Conservation (phyloP, 2,113 vertebrate genomes). For the Dascyllus trimaculatus region DNA sequence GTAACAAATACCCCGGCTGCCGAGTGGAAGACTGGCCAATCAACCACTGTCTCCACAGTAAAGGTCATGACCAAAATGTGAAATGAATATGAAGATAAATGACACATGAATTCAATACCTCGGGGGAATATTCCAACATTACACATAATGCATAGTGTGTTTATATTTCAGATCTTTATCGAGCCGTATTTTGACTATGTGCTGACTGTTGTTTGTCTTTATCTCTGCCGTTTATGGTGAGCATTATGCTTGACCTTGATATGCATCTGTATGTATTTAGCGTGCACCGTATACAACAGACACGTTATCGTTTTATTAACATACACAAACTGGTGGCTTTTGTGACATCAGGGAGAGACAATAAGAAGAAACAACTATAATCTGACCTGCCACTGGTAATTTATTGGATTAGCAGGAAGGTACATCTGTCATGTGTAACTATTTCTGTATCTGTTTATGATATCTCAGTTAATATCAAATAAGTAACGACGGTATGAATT, state of each 20-base stretch:
- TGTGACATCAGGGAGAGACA: background rate
- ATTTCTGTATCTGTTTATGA: constrained; percentile 16
- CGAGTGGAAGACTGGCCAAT: constrained; percentile 72
- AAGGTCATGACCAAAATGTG: constrained; percentile 83
- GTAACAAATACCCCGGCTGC: constrained; percentile 72
- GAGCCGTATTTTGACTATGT: constrained; percentile 23
- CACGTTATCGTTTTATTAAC: constrained; percentile 26
- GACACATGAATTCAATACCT: constrained; percentile 62
- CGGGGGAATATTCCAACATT: constrained; percentile 48
- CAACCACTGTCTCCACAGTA: constrained; percentile 75
- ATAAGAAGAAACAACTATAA: background rate
- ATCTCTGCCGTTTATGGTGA: constrained; percentile 42
- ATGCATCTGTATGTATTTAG: constrained; percentile 29
- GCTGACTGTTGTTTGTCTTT: constrained; percentile 36
- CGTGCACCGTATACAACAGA: constrained; percentile 25
- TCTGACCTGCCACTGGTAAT: background rate
- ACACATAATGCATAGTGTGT: constrained; percentile 60
- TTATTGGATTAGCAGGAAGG: constrained; percentile 5
- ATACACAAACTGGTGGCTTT: constrained; percentile 15
- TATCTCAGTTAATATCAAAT: constrained; percentile 13
- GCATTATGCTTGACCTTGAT: constrained; percentile 50
- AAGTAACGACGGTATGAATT: background rate
- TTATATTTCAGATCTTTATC: constrained; percentile 68
- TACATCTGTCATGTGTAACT: background rate
- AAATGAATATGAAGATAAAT: constrained; percentile 82